These are phyloP conservation scores for Syngnathoides biaculeatus DNA, from an alignment of 2,113 vertebrate species.

Conservation along the genomic window DNA sequence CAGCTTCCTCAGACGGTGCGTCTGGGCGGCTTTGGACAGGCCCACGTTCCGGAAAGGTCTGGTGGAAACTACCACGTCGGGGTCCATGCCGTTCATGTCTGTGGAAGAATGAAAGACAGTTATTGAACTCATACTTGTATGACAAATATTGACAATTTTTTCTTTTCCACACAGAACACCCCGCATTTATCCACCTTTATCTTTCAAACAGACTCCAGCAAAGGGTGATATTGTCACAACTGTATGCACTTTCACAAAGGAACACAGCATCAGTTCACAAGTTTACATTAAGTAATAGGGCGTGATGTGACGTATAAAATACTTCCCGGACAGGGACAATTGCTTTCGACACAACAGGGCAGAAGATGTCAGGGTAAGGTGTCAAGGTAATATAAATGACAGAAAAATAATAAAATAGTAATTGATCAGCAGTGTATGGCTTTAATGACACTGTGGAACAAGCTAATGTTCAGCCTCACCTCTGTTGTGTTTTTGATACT, in stretches of 20 bases:
- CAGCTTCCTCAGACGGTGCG: slow-evolving; percentile 88
- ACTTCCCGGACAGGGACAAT: too few relatives aligned
- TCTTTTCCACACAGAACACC: too few relatives aligned
- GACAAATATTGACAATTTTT: too few relatives aligned
- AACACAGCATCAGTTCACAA: background rate
- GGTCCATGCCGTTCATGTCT: slow-evolving; percentile 84
- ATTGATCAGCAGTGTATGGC: too few relatives aligned
- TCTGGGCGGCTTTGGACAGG: slow-evolving; percentile 89
- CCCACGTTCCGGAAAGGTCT: slow-evolving; percentile 87
- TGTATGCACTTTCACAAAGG: background rate
- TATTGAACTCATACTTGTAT: background rate
- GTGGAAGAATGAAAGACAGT: background rate
- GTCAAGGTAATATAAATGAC: too few relatives aligned
- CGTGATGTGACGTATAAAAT: background rate
- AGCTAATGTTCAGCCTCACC: too few relatives aligned
- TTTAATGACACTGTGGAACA: too few relatives aligned
- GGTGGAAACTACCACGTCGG: slow-evolving; percentile 73
- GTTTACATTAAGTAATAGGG: background rate
- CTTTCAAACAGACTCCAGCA: background rate
- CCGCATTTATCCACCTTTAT: too few relatives aligned
- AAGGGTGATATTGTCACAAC: background rate
- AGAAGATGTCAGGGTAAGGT: too few relatives aligned
- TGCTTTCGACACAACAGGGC: background rate
- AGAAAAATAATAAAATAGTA: too few relatives aligned
- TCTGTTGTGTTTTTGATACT: too few relatives aligned